phyloP scores from a whole-genome alignment of 2,888 invertebrate species.

The Sericinus montela region DNA sequence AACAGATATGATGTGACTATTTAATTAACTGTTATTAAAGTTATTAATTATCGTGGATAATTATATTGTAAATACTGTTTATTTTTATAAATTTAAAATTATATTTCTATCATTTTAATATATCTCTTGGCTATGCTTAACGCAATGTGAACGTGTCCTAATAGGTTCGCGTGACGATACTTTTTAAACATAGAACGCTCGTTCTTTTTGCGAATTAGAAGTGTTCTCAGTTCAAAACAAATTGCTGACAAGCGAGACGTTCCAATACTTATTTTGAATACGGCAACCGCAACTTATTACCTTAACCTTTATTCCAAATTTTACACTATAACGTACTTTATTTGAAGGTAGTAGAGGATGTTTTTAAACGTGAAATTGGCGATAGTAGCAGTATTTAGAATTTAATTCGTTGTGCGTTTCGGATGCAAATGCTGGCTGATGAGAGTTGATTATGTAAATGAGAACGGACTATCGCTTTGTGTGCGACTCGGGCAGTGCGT shows the following conservation, averaged over 20 bases:
- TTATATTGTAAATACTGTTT: too few species aligned
- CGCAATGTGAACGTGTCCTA: constrained; percentile 30
- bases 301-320: constrained; percentile 21
- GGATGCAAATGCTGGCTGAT: constrained; percentile 65
- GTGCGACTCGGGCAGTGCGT: constrained; percentile 39
- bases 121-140: neutral
- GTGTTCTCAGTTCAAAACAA: constrained; percentile 76
- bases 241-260: constrained; percentile 76
- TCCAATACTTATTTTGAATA: constrained; percentile 66
- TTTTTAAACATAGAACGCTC: constrained; percentile 71
- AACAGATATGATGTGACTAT: too few species aligned
- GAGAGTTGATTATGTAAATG: constrained; percentile 71
- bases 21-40: too few species aligned
- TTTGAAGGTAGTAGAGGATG: neutral
- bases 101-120: too few species aligned
- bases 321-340: neutral
- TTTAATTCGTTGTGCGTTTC: constrained; percentile 61
- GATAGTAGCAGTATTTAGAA: constrained; percentile 38
- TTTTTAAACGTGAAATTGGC: constrained; percentile 23
- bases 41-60: too few species aligned
- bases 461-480: constrained; percentile 41
- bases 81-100: too few species aligned
- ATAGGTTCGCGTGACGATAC: constrained; percentile 68
- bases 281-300: constrained; percentile 46
- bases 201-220: constrained; percentile 77